Evolutionary conservation across 64 coral and sea anemone genomes (phyloP).

Genomic region (Catalaphyllia jardinei): DNA sequence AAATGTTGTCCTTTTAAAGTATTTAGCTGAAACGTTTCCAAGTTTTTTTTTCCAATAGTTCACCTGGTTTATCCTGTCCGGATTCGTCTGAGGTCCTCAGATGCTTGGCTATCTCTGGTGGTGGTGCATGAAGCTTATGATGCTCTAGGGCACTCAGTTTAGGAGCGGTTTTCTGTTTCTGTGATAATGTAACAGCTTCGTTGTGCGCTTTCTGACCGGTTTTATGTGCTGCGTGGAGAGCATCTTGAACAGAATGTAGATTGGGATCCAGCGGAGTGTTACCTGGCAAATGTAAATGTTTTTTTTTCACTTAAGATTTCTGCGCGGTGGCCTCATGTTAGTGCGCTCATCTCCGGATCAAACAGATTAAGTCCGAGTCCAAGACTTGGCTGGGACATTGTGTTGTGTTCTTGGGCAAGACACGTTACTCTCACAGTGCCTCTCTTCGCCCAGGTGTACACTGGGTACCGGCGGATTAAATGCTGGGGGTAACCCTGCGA

Average conservation of each 20-base stretch:
- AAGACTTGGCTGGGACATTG: too few species aligned
- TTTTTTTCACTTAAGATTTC: neutral
- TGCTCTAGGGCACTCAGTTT: neutral
- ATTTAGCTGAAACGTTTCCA: too few species aligned
- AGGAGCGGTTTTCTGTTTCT: neutral
- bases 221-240: neutral
- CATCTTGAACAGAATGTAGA: slow-evolving; percentile 12
- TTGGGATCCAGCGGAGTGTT: neutral
- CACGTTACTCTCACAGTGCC: too few species aligned
- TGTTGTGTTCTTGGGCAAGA: too few species aligned
- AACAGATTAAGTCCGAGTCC: too few species aligned
- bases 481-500: too few species aligned
- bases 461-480: too few species aligned
- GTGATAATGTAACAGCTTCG: neutral
- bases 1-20: too few species aligned
- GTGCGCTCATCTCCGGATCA: too few species aligned
- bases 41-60: neutral
- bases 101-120: neutral
- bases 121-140: neutral
- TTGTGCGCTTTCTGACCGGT: neutral
- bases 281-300: neutral
- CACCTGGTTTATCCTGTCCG: neutral
- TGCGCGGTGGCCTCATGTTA: too few species aligned
- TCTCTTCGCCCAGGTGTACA: too few species aligned
- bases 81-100: neutral